Evolutionary conservation across 1,140 invertebrate species (phyloP), one percentile per base, ranked within the genome.

Genomic region (Drosophila repleta): DNA sequence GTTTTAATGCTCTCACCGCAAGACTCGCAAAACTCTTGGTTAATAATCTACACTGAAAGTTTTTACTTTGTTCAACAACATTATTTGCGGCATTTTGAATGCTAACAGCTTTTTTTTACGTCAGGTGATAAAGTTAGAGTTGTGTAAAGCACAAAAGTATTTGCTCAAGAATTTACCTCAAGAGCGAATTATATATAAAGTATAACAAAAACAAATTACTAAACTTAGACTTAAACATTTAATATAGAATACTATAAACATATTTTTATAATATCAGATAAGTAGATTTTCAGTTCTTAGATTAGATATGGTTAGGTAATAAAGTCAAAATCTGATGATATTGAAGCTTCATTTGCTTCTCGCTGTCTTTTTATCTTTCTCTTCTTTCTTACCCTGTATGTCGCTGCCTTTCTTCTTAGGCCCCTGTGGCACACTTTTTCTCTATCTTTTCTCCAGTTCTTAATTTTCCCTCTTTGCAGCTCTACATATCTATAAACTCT

Each of bases 1-100:
- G 37, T 75, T 46, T 48, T 58, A 74, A 87, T 81, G 69, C 78
- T 60, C 70, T 85, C 15, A 48, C 39, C 37, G 17, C 24, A 58
- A 18, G 5, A 8, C 41, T 8, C 17, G 13, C 39, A 41, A 41
- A 68, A 39, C 41, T 58, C 68, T 20, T 51, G 17, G 41, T 72
- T 67, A 67, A 75, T 72, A 56, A 49, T 60, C 53, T 37, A 7
- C 7, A 6, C 13, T 13, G 11, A 64, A 10, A 64, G 29, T 48
- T 41, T 24, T 1, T 7, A 24, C 21, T 24, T 46, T 46, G 45
- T 21, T 21, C 21, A n/a, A 49, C 5, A n/a, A 56, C n/a, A 24
- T 41, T 24, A 41, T 41, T 56, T 57, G 55, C 21, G 15, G 21
- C n/a, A 26, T 43, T 56, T 6, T 8, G 37, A 56, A 56, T 56